Percentiles rank a stretch among this genome's conserved stretches.
Evolutionary conservation across 2,797 vertebrate species (phyloP).

Genomic region (Euphonia xanthogaster): DNA sequence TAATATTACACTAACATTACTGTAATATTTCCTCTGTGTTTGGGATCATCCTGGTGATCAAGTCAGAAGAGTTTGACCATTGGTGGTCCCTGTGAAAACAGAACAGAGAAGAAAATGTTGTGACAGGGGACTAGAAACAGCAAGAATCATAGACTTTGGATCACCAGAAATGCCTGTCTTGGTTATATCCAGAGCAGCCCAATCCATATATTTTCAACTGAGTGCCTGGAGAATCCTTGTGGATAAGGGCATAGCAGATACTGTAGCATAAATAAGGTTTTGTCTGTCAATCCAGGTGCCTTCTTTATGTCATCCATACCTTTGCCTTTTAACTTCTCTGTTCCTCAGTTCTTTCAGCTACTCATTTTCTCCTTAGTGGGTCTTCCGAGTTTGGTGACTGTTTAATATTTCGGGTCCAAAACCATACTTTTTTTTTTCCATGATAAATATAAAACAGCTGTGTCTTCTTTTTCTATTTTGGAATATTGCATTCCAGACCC

Average conservation of each 20-base stretch:
- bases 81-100: not conserved
- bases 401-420: slow-evolving; percentile 55
- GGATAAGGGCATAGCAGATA: not conserved
- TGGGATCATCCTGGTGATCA: not conserved
- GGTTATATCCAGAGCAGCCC: not conserved
- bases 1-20: not conserved
- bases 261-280: not conserved
- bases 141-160: accelerated
- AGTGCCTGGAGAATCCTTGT: not conserved
- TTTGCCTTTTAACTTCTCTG: not conserved
- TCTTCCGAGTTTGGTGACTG: slow-evolving; percentile 48
- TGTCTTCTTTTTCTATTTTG: slow-evolving; percentile 22
- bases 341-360: not conserved
- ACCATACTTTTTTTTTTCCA: slow-evolving; percentile 42
- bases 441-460: slow-evolving; percentile 58
- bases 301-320: not conserved
- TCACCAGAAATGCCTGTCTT: not conserved
- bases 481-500: not conserved
- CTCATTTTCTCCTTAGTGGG: not conserved
- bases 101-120: not conserved
- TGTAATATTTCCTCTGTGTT: not conserved
- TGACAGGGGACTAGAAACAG: not conserved
- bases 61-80: not conserved
- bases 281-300: not conserved
- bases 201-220: not conserved